These are phyloP conservation scores for Mobula birostris DNA, from an alignment of 2,113 vertebrate species.

Conservation along the genomic window DNA sequence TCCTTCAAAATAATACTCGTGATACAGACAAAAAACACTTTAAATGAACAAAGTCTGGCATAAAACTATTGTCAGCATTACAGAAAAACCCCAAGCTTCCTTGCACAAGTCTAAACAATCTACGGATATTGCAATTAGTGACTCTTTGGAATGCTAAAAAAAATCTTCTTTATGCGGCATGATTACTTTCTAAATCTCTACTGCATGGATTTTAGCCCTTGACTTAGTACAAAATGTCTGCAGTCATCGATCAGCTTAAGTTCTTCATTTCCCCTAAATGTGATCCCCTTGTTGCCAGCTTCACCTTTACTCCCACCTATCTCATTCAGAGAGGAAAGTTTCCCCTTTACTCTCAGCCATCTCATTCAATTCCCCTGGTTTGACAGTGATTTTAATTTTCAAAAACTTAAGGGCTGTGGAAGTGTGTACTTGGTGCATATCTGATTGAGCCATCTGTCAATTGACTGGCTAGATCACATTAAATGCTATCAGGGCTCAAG, in stretches of 20 bases:
- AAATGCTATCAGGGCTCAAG: neutral
- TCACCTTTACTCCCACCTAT: neutral
- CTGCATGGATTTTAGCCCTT: neutral
- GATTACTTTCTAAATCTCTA: neutral
- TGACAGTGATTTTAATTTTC: neutral
- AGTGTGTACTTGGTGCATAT: neutral
- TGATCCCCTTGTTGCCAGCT: neutral
- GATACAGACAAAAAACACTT: neutral
- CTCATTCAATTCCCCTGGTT: neutral
- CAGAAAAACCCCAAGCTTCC: neutral
- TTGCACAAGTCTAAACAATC: neutral
- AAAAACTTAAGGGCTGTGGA: neutral
- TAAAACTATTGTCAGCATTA: neutral
- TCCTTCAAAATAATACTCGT: neutral
- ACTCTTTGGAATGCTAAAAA: slow-evolving; percentile 21
- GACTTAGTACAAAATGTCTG: neutral
- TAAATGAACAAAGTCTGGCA: neutral
- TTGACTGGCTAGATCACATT: neutral
- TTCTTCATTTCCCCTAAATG: neutral
- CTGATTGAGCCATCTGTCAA: neutral
- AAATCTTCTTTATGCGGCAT: neutral
- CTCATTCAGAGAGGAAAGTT: neutral
- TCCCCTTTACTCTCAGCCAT: neutral
- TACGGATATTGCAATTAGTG: neutral
- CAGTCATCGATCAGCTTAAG: neutral